Conservation (phyloP, 2,888 invertebrate species). For the Drosophila emarginata region DNA sequence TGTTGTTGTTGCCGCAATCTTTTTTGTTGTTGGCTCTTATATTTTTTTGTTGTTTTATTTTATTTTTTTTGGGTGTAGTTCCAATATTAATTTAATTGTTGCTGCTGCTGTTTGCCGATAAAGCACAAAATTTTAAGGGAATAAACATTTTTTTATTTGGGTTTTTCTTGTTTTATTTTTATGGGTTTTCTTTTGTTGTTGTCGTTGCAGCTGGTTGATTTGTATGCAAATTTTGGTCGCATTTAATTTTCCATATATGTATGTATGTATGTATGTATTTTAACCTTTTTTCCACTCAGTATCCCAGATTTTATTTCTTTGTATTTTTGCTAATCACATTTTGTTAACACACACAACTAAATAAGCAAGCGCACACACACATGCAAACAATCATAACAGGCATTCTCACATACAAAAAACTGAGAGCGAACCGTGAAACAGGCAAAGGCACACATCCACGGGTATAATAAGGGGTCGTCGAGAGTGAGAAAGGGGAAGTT, state of each 20-base stretch:
- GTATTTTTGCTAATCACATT: slow-evolving; percentile 77
- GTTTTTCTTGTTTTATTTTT: slow-evolving; percentile 24
- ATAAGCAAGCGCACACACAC: slow-evolving; percentile 47
- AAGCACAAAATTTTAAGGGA: slow-evolving; percentile 60
- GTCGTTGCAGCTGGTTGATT: slow-evolving; percentile 52
- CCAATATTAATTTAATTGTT: slow-evolving; percentile 65
- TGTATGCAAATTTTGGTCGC: slow-evolving; percentile 45
- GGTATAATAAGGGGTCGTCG: slow-evolving; percentile 4
- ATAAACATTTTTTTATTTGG: slow-evolving; percentile 45
- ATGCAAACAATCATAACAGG: slow-evolving; percentile 34
- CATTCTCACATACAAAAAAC: slow-evolving; percentile 19
- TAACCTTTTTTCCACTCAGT: slow-evolving; percentile 54
- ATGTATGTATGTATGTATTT: slow-evolving; percentile 17
- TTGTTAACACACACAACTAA: slow-evolving; percentile 65
- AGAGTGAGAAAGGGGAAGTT: slow-evolving; percentile 28
- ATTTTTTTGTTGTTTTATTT: slow-evolving; percentile 27
- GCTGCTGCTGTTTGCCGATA: slow-evolving; percentile 61
- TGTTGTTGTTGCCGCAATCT: slow-evolving; percentile 28
- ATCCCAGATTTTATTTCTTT: slow-evolving; percentile 64
- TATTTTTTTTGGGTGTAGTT: slow-evolving; percentile 68
- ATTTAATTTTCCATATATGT: slow-evolving; percentile 29
- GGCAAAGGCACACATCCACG: slow-evolving; percentile 12
- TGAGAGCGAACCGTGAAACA: slow-evolving; percentile 10
- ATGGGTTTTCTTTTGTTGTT: slow-evolving; percentile 46
- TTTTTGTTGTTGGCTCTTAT: slow-evolving; percentile 10